A percentile compares a stretch with the other conserved stretches of the same genome.
Conservation (phyloP, 2,888 invertebrate genomes). For the Drosophila gaucha region DNA sequence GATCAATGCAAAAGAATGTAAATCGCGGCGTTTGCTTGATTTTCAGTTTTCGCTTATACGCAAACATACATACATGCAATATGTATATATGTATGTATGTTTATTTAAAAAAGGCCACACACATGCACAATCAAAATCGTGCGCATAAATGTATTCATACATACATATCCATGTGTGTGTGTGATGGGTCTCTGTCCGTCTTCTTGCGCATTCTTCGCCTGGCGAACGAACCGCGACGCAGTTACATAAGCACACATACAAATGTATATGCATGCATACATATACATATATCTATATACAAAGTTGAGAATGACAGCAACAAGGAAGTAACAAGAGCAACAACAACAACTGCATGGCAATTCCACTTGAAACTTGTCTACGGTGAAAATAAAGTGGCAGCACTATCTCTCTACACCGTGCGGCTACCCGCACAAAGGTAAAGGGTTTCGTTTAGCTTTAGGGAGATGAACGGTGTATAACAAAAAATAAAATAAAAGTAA, state of each 20-base stretch:
- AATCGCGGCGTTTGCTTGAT: conserved; percentile 38
- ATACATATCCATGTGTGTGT: not conserved
- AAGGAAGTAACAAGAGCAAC: conserved; percentile 53
- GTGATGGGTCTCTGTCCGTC: conserved; percentile 34
- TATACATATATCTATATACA: conserved; percentile 22
- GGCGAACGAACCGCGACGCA: conserved; percentile 51
- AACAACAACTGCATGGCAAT: conserved; percentile 17
- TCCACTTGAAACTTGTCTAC: conserved; percentile 54
- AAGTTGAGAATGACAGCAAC: conserved; percentile 41
- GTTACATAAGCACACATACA: conserved; percentile 49
- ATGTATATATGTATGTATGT: conserved; percentile 8
- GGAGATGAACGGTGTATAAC: conserved; percentile 32
- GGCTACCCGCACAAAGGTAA: conserved; percentile 41
- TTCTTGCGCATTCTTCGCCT: conserved; percentile 53
- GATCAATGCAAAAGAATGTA: conserved; percentile 49
- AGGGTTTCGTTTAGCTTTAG: conserved; percentile 42
- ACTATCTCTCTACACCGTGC: conserved; percentile 26
- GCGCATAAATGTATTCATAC: conserved; percentile 12
- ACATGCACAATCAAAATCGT: conserved; percentile 19
- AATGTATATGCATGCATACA: conserved; percentile 13
- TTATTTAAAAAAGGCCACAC: conserved; percentile 24
- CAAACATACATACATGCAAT: conserved; percentile 6
- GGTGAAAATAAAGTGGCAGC: conserved; percentile 49
- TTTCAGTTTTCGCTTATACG: conserved; percentile 22
- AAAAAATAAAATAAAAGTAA: conserved; percentile 32